These are phyloP conservation scores for Neoniphon sammara DNA, from an alignment of 2,797 vertebrate genomes.

Conservation along the genomic window DNA sequence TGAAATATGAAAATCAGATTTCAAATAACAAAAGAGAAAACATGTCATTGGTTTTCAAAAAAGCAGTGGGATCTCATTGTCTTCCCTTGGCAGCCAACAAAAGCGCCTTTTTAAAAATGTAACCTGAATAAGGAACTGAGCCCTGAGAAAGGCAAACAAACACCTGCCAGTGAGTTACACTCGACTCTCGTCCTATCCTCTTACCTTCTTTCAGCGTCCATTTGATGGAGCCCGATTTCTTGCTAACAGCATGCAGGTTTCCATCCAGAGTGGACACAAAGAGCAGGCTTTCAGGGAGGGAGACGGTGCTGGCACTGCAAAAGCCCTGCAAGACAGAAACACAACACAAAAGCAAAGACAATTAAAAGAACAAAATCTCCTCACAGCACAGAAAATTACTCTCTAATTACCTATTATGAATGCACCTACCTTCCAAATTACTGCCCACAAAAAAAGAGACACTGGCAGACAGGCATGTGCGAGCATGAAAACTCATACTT, in stretches of 20 bases:
- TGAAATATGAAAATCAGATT: neutral
- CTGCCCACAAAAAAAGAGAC: neutral
- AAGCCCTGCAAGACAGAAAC: constrained; percentile 76
- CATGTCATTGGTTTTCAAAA: constrained; percentile 12
- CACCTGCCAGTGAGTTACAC: neutral
- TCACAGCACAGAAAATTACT: neutral
- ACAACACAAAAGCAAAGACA: constrained; percentile 6
- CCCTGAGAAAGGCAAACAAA: constrained; percentile 5
- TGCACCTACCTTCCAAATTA: neutral
- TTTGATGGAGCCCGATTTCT: constrained; percentile 94
- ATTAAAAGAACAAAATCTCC: neutral
- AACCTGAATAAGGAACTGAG: constrained; percentile 34
- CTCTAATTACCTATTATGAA: neutral
- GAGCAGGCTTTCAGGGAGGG: constrained; percentile 92
- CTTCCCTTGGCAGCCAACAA: constrained; percentile 23
- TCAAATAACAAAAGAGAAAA: neutral
- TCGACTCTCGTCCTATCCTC: constrained; percentile 27
- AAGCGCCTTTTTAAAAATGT: constrained; percentile 21
- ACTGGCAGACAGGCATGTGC: constrained; percentile 7
- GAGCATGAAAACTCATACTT: constrained; percentile 1
- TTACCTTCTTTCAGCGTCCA: constrained; percentile 99
- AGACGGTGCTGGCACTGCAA: constrained; percentile 87
- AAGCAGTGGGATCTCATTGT: constrained; percentile 1
- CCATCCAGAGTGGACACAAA: constrained; percentile 98
- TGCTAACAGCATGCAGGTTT: constrained; percentile 96